Conservation (phyloP, 2,113 vertebrate genomes). For the Dolichotis patagonum region DNA sequence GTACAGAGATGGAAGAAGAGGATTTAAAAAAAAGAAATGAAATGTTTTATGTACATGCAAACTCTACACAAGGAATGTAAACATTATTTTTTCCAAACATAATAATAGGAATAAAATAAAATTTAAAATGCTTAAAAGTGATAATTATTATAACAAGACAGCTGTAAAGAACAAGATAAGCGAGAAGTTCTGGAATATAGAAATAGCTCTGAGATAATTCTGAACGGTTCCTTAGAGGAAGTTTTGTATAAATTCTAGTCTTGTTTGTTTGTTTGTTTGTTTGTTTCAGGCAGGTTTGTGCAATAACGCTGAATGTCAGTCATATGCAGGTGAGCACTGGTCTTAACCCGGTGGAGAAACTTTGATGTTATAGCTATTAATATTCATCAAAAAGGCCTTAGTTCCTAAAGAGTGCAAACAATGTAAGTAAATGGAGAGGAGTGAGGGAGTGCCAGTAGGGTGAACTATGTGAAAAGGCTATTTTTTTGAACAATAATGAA, state of each 20-base stretch:
- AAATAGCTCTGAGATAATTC: not conserved
- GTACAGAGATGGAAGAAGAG: not conserved
- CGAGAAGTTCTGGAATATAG: not conserved
- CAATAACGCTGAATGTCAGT: not conserved
- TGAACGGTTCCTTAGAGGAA: fast-evolving
- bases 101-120: not conserved
- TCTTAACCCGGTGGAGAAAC: not conserved
- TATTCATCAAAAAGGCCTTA: not conserved
- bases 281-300: not conserved
- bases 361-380: not conserved
- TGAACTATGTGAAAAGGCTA: not conserved
- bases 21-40: not conserved
- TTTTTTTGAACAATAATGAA: not conserved
- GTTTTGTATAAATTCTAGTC: not conserved
- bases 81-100: not conserved
- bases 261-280: not conserved
- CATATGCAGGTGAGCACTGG: not conserved
- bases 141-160: not conserved
- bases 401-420: not conserved
- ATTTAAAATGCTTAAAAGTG: not conserved
- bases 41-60: not conserved
- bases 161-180: not conserved
- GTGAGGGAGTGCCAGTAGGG: not conserved
- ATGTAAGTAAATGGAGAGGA: not conserved
- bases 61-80: not conserved